Evolutionary conservation across 2,797 vertebrate genomes (phyloP).

Genomic region (Bradypodion ventrale): DNA sequence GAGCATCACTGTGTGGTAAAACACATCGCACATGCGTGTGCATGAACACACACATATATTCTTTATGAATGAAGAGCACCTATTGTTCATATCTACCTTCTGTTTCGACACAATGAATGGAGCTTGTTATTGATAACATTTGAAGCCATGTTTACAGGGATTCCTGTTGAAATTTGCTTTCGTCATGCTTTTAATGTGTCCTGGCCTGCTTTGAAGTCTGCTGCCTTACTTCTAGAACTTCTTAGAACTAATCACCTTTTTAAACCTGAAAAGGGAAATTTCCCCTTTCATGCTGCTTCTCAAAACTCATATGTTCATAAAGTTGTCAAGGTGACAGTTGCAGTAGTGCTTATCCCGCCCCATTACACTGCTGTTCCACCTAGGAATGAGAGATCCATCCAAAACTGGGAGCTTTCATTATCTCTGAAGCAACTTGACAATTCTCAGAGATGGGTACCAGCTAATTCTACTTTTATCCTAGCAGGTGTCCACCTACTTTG

Average conservation of each 20-base stretch:
- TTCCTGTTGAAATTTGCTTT: not conserved
- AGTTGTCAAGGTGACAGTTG: not conserved
- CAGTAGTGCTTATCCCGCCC: not conserved
- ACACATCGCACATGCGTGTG: not conserved
- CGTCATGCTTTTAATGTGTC: not conserved
- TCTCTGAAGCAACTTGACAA: not conserved
- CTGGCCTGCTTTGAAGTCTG: not conserved
- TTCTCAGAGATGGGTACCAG: not conserved
- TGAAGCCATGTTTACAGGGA: not conserved
- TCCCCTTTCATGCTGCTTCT: not conserved
- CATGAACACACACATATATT: not conserved
- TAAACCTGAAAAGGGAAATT: not conserved
- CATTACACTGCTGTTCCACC: not conserved
- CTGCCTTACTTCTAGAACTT: not conserved
- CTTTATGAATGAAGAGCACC: not conserved
- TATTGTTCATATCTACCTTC: not conserved
- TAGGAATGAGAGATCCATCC: not conserved
- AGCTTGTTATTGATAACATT: not conserved
- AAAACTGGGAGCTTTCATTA: not conserved
- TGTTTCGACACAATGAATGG: not conserved
- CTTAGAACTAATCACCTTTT: not conserved
- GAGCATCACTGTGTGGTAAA: not conserved
- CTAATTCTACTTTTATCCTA: not conserved
- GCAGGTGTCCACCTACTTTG: not conserved
- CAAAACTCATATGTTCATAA: not conserved